These are phyloP conservation scores for Drosophila lacteicornis DNA, from an alignment of 1,140 invertebrate species.

Conservation along the genomic window DNA sequence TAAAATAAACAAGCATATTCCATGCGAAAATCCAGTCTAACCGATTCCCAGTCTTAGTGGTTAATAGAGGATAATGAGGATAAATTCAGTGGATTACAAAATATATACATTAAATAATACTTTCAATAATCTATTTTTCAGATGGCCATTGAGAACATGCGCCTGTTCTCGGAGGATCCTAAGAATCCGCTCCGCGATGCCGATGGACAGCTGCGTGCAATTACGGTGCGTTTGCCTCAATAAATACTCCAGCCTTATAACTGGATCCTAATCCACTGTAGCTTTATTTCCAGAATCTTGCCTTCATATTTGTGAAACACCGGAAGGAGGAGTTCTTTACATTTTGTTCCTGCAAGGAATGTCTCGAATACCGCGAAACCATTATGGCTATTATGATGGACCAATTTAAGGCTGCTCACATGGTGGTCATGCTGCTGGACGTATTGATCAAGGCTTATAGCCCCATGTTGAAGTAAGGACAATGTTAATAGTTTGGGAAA, in stretches of 20 bases:
- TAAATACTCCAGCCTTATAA: not conserved
- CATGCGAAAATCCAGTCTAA: too few species aligned
- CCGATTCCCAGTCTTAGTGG: not conserved
- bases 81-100: not conserved
- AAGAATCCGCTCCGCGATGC: constrained; percentile 68
- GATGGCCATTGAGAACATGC: constrained; percentile 79
- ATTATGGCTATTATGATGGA: constrained; percentile 83
- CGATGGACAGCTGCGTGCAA: constrained; percentile 74
- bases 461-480: constrained; percentile 77
- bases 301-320: constrained; percentile 83
- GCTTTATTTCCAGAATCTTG: constrained; percentile 82
- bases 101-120: not conserved
- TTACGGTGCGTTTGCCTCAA: constrained; percentile 59
- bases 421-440: constrained; percentile 82
- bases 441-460: constrained; percentile 82
- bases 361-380: constrained; percentile 83
- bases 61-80: not conserved
- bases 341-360: constrained; percentile 84
- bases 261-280: constrained; percentile 65
- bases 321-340: constrained; percentile 78
- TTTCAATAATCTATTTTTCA: not conserved
- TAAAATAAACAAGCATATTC: too few species aligned
- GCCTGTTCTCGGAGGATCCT: constrained; percentile 71
- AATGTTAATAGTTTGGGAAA: not conserved
- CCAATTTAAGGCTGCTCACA: constrained; percentile 82